phyloP scores from a whole-genome alignment of 2,888 invertebrate species.

The Geophilus truncorum region DNA sequence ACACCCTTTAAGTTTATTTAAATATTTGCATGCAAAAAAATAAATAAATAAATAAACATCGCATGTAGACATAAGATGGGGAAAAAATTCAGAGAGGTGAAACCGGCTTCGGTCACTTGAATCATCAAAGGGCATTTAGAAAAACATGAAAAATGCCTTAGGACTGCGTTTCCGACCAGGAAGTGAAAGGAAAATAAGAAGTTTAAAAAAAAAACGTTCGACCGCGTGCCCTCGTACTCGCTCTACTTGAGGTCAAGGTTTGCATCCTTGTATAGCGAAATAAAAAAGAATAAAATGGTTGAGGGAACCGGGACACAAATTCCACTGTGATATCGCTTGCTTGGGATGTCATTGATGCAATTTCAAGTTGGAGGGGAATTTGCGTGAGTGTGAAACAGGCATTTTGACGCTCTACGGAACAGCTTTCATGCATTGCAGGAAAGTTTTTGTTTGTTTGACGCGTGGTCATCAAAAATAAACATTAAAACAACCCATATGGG shows the following conservation, averaged over 20 bases:
- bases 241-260: background rate
- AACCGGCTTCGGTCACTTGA: conserved; percentile 5
- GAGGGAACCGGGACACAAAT: background rate
- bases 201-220: background rate
- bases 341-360: no score
- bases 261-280: background rate
- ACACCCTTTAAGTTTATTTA: background rate
- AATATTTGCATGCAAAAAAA: background rate
- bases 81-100: background rate
- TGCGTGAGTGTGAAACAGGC: no score
- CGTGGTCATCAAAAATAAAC: no score
- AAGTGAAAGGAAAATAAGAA: conserved; percentile 12
- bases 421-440: no score
- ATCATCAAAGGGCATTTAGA: conserved; percentile 8
- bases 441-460: no score
- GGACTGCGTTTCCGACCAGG: background rate
- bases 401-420: no score
- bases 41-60: no score
- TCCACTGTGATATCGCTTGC: background rate
- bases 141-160: background rate
- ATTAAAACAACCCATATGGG: no score
- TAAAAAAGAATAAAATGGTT: background rate
- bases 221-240: conserved; percentile 20
- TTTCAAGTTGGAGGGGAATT: no score
- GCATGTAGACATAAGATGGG: no score